Evolutionary conservation across 2,888 invertebrate genomes (phyloP).

Genomic region (Julus scandinavius): DNA sequence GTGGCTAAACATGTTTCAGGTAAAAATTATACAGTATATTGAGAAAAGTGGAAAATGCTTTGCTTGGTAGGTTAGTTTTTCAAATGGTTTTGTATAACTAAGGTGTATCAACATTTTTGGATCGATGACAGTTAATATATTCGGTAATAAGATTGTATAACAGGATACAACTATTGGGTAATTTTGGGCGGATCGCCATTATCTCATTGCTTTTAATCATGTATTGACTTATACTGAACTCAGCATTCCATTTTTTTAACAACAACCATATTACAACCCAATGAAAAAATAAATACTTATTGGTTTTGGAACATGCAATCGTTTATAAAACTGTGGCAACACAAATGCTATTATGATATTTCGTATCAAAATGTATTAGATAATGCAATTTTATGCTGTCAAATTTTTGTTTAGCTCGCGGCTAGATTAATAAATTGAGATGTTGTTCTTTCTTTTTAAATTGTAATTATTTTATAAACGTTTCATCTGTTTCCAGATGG

Average conservation of each 20-base stretch:
- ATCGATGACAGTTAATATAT: too few relatives aligned
- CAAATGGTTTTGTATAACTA: too few relatives aligned
- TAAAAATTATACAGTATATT: too few relatives aligned
- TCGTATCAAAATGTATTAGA: too few relatives aligned
- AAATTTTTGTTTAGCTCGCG: neutral
- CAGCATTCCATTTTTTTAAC: neutral
- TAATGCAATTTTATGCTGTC: neutral
- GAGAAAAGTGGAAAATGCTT: too few relatives aligned
- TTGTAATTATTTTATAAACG: neutral
- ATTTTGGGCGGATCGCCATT: neutral
- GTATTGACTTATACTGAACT: neutral
- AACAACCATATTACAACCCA: neutral
- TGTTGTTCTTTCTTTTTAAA: neutral
- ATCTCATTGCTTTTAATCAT: neutral
- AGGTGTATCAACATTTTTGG: neutral
- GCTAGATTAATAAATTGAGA: neutral
- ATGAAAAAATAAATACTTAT: neutral
- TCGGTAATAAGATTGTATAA: neutral
- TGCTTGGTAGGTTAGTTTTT: too few relatives aligned
- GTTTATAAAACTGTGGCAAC: too few relatives aligned
- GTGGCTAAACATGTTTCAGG: too few relatives aligned
- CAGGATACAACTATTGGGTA: neutral
- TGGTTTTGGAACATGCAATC: too few relatives aligned
- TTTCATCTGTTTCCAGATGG: constrained; percentile 40
- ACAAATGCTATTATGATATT: too few relatives aligned